Evolutionary conservation across 2,888 invertebrate species (phyloP).

Genomic region (Bembecia ichneumoniformis): DNA sequence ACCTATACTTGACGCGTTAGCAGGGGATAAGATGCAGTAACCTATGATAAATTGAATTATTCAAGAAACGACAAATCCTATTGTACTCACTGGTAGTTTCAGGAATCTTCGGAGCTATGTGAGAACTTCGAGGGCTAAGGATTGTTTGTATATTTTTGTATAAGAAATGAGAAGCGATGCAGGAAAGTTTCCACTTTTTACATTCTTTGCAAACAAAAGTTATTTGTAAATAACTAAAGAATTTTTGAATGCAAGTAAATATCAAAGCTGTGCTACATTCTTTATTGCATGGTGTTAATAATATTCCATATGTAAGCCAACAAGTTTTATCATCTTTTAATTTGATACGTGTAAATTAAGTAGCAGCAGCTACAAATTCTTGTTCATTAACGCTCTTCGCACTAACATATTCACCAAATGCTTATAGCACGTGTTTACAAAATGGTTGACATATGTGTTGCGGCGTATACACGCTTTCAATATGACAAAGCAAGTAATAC

Average conservation of each 20-base stretch:
- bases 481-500: constrained; percentile 30
- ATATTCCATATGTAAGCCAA: neutral
- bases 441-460: constrained; percentile 5
- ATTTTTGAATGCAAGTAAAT: too few relatives aligned
- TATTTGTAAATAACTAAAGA: too few relatives aligned
- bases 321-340: constrained; percentile 8
- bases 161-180: constrained; percentile 52
- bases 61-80: constrained; percentile 33
- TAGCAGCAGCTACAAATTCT: constrained; percentile 23
- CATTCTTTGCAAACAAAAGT: too few relatives aligned
- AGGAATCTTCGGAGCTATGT: constrained; percentile 51
- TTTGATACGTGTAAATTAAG: constrained; percentile 8
- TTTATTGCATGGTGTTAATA: too few relatives aligned
- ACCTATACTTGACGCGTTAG: too few relatives aligned
- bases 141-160: constrained; percentile 61
- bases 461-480: constrained; percentile 19
- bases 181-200: constrained; percentile 38
- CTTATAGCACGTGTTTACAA: constrained; percentile 16
- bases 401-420: constrained; percentile 17
- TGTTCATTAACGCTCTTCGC: constrained; percentile 20
- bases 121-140: constrained; percentile 47
- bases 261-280: too few relatives aligned
- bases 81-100: constrained; percentile 45
- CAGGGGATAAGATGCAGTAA: constrained; percentile 27
- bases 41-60: constrained; percentile 50